phyloP scores from a whole-genome alignment of 23 tunicate species.

The Corella eumyota region DNA sequence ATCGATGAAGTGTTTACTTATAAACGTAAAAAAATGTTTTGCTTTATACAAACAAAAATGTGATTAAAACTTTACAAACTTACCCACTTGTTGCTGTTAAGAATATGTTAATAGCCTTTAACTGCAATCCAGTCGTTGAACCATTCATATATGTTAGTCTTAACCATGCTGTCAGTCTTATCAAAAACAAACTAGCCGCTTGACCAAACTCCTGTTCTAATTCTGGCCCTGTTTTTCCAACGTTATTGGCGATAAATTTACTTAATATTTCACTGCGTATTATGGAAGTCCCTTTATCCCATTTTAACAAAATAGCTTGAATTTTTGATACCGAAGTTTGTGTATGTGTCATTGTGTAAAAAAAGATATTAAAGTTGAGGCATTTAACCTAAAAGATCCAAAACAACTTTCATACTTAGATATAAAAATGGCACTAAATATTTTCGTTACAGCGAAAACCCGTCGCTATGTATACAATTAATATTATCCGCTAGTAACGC shows the following conservation, averaged over 20 bases:
- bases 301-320: slow-evolving; percentile 37
- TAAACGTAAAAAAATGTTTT: no score
- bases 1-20: no score
- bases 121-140: slow-evolving; percentile 38
- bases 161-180: slow-evolving; percentile 83
- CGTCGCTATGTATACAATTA: no score
- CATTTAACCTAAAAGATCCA: no score
- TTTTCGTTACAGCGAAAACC: no score
- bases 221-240: slow-evolving; percentile 85
- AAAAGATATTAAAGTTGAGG: no score
- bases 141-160: slow-evolving; percentile 79
- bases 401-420: no score
- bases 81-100: slow-evolving; percentile 70
- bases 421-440: no score
- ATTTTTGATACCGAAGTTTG: slow-evolving; percentile 54
- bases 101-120: slow-evolving; percentile 77
- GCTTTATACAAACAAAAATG: no score
- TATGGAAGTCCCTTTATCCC: slow-evolving; percentile 78
- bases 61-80: no score
- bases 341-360: slow-evolving; percentile 54
- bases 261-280: slow-evolving; percentile 52
- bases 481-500: no score
- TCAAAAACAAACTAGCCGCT: slow-evolving; percentile 82
- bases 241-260: slow-evolving; percentile 42
- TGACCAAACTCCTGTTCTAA: slow-evolving; percentile 67